Conservation (phyloP, 37 sponge, comb jelly and placozoan genomes). For the Bolinopsis microptera region DNA sequence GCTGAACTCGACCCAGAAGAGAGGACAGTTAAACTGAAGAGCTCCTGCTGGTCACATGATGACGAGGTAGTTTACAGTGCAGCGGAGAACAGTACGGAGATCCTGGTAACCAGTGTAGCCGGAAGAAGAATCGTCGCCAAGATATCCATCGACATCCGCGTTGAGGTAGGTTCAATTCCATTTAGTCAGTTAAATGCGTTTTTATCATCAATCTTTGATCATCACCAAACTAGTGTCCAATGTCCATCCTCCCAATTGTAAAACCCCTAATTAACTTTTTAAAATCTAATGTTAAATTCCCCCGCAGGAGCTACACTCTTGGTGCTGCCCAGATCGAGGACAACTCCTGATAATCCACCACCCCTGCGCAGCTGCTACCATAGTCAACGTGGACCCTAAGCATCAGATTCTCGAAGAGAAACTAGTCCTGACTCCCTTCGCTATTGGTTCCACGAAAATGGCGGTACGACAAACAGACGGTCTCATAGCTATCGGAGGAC, state of each 20-base stretch:
- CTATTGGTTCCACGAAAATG: slow-evolving; percentile 37
- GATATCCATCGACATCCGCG: slow-evolving; percentile 45
- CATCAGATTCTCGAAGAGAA: neutral
- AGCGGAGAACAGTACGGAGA: slow-evolving; percentile 29
- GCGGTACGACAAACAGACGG: slow-evolving; percentile 62
- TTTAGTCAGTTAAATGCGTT: no score
- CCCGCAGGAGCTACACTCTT: slow-evolving; percentile 37
- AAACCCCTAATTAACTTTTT: no score
- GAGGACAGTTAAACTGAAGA: neutral
- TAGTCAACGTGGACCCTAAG: neutral
- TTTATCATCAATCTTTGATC: no score
- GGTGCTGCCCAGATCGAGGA: neutral
- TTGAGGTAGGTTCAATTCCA: no score
- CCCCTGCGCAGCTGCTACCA: slow-evolving; percentile 62
- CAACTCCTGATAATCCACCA: slow-evolving; percentile 25
- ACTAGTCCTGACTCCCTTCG: slow-evolving; percentile 62
- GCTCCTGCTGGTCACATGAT: slow-evolving; percentile 63
- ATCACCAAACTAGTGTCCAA: no score
- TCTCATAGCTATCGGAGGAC: slow-evolving; percentile 38
- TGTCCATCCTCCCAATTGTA: no score
- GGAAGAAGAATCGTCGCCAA: slow-evolving; percentile 4
- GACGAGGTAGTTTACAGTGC: slow-evolving; percentile 48
- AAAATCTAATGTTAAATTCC: no score
- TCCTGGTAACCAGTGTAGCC: slow-evolving; percentile 34
- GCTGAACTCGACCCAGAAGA: neutral